phyloP scores from a whole-genome alignment of 2,888 invertebrate species.

The Tetropium fuscum region DNA sequence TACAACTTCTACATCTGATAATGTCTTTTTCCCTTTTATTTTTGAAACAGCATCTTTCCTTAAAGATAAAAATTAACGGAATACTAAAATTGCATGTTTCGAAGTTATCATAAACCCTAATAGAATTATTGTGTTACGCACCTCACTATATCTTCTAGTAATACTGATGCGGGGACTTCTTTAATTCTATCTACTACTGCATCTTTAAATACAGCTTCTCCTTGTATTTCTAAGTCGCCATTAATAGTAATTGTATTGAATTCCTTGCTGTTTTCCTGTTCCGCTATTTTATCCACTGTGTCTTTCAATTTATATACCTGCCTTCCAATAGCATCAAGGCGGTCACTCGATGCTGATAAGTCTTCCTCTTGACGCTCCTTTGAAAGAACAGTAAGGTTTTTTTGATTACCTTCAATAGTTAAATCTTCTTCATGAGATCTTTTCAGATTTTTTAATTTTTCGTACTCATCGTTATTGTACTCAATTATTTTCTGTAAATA shows the following conservation, averaged over 20 bases:
- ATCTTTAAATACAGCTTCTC: conserved; percentile 51
- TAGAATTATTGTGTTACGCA: conserved; percentile 36
- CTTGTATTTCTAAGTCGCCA: conserved; percentile 57
- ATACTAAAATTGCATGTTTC: neutral
- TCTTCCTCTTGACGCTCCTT: conserved; percentile 9
- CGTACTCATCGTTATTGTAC: conserved; percentile 24
- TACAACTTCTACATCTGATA: conserved; percentile 52
- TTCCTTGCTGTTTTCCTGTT: conserved; percentile 16
- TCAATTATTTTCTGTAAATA: conserved; percentile 37
- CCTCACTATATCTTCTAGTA: conserved; percentile 56
- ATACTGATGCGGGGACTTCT: conserved; percentile 51
- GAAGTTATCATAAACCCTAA: neutral
- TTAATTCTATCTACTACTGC: conserved; percentile 56
- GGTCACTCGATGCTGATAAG: conserved; percentile 5
- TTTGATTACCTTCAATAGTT: neutral
- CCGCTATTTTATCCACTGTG: conserved; percentile 36
- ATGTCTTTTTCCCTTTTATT: conserved; percentile 55
- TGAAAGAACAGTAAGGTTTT: neutral
- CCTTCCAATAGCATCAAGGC: conserved; percentile 17
- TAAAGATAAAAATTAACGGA: conserved; percentile 29
- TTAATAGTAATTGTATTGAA: conserved; percentile 55
- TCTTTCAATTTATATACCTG: conserved; percentile 37
- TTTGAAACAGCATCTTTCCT: conserved; percentile 47
- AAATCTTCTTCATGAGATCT: no score
- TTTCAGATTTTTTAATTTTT: conserved; percentile 15